Evolutionary conservation across 2,797 vertebrate genomes (phyloP).

Genomic region (Hydrolagus colliei): DNA sequence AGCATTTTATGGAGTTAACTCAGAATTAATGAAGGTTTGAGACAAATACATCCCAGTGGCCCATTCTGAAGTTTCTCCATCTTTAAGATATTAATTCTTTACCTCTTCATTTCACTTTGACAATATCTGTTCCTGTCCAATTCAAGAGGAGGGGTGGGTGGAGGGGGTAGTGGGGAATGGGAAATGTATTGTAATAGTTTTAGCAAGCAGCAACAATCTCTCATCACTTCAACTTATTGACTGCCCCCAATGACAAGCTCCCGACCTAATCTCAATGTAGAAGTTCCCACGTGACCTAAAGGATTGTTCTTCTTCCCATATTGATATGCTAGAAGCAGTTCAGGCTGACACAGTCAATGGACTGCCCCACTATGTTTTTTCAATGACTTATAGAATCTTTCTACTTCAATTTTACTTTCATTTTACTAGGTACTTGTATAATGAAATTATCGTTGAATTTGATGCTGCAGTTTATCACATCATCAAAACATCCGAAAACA

Average conservation of each 20-base stretch:
- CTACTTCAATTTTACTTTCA: too few relatives aligned
- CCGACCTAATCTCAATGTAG: not conserved
- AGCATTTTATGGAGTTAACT: not conserved
- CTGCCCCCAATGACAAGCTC: not conserved
- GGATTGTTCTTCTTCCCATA: too few relatives aligned
- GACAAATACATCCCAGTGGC: not conserved
- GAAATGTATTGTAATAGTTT: not conserved
- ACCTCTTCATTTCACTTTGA: not conserved
- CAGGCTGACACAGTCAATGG: too few relatives aligned
- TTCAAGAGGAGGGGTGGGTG: not conserved
- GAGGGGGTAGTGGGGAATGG: not conserved
- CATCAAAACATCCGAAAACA: too few relatives aligned
- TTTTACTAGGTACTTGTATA: too few relatives aligned
- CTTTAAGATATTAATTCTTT: not conserved
- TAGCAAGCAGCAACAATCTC: not conserved
- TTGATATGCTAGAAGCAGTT: too few relatives aligned
- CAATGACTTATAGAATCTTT: too few relatives aligned
- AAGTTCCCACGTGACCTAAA: too few relatives aligned
- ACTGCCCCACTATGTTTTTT: too few relatives aligned
- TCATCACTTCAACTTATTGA: not conserved
- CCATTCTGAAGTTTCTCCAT: not conserved
- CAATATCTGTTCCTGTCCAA: not conserved
- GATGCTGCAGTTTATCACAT: too few relatives aligned
- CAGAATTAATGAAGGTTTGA: too few relatives aligned
- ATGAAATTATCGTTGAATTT: too few relatives aligned